These are phyloP conservation scores for Drosophila nasuta DNA, from an alignment of 1,140 invertebrate genomes.

Conservation along the genomic window DNA sequence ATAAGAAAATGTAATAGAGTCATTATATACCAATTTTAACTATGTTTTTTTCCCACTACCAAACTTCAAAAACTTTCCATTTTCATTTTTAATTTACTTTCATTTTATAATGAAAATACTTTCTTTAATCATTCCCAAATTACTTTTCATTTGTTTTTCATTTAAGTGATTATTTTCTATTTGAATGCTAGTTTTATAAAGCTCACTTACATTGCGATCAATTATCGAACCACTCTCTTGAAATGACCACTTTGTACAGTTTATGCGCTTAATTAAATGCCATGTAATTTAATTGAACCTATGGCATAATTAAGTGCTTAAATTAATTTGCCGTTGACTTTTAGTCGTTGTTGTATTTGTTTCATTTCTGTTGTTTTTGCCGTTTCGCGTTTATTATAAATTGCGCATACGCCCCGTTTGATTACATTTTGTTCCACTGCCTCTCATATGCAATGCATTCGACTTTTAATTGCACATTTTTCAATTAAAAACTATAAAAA, in stretches of 20 bases:
- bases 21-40: too few species aligned
- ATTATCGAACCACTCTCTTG: neutral
- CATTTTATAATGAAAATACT: too few species aligned
- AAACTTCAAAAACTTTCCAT: too few species aligned
- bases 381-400: slow-evolving; percentile 34
- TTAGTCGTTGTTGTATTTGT: slow-evolving; percentile 23
- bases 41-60: too few species aligned
- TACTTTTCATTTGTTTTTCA: neutral
- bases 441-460: slow-evolving; percentile 35
- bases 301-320: slow-evolving; percentile 69
- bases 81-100: too few species aligned
- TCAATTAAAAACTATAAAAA: slow-evolving; percentile 71
- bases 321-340: slow-evolving; percentile 74
- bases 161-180: neutral
- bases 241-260: slow-evolving; percentile 26
- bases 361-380: neutral
- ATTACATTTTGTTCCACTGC: slow-evolving; percentile 22
- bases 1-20: too few species aligned
- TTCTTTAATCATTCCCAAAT: too few species aligned
- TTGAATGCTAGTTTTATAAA: too few species aligned
- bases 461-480: slow-evolving; percentile 76
- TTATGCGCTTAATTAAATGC: slow-evolving; percentile 70
- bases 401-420: slow-evolving; percentile 69
- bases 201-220: neutral
- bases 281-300: slow-evolving; percentile 72